A percentile compares a stretch with the other conserved stretches of the same genome.
Evolutionary conservation across 2,888 invertebrate species (phyloP).

Genomic region (Tubulanus polymorphus): DNA sequence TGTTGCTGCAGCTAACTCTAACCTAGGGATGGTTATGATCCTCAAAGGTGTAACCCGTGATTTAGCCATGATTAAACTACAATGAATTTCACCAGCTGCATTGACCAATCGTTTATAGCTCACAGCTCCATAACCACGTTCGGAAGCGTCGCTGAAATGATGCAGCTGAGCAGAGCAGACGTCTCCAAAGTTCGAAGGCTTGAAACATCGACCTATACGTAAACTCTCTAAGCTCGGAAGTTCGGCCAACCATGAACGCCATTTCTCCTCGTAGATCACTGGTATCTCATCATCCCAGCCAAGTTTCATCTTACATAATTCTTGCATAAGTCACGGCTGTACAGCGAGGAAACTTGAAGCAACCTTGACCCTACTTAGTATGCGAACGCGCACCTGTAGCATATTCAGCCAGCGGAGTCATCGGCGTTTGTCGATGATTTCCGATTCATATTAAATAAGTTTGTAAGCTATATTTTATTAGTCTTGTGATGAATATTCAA

Average conservation of each 20-base stretch:
- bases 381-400: too few relatives aligned
- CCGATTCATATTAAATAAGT: too few relatives aligned
- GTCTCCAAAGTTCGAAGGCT: neutral
- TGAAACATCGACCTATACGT: neutral
- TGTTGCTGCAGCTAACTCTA: neutral
- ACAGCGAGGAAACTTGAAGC: too few relatives aligned
- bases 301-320: neutral
- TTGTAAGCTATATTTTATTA: too few relatives aligned
- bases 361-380: too few relatives aligned
- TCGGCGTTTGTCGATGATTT: too few relatives aligned
- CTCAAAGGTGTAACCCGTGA: neutral
- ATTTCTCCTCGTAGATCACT: neutral
- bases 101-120: neutral
- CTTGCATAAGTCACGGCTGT: neutral
- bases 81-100: neutral
- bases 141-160: conserved; percentile 1
- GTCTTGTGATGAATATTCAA: too few relatives aligned
- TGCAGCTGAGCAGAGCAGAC: neutral
- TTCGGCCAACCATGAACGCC: neutral
- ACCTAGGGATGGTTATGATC: neutral
- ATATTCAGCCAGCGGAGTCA: too few relatives aligned
- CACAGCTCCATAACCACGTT: conserved; percentile 1
- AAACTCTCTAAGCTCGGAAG: neutral
- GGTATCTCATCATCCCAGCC: neutral
- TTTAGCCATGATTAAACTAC: neutral